Percentiles rank a stretch among this genome's conserved stretches.
Conservation (phyloP, 2,888 invertebrate genomes). For the Matsumyia berberina region DNA sequence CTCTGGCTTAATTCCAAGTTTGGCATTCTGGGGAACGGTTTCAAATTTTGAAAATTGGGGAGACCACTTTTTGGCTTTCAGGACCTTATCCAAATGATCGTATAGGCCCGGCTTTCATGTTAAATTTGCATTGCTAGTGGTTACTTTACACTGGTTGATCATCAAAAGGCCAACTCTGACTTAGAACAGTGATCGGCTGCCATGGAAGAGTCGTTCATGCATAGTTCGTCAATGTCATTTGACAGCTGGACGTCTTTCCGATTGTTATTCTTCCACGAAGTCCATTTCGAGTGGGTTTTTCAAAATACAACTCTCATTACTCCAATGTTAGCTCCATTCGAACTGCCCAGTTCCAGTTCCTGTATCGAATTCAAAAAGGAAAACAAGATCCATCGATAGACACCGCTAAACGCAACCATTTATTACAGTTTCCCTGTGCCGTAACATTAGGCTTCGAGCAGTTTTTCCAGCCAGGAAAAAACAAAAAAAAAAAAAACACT, state of each 20-base stretch:
- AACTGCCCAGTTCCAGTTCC: background rate
- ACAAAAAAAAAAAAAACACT: constrained; percentile 26
- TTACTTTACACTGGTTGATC: no score
- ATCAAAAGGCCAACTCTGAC: no score
- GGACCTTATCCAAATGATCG: no score
- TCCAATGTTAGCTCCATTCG: background rate
- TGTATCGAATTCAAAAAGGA: constrained; percentile 1
- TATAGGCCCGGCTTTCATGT: no score
- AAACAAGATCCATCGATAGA: constrained; percentile 51
- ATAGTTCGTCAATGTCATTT: background rate
- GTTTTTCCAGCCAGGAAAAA: constrained; percentile 41
- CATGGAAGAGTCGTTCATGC: no score
- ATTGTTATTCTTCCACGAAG: background rate
- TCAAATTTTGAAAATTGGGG: no score
- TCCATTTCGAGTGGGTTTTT: background rate
- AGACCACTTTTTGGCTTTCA: no score
- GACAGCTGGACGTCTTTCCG: background rate
- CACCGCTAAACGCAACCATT: constrained; percentile 55
- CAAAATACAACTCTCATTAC: background rate
- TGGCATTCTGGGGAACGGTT: no score
- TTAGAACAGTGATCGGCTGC: no score
- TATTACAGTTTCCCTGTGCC: constrained; percentile 42
- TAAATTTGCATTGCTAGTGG: no score
- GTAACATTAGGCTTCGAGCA: constrained; percentile 18
- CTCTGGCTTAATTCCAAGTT: no score